phyloP scores from a whole-genome alignment of 23 tunicate species.

The Clavelina lepadiformis region DNA sequence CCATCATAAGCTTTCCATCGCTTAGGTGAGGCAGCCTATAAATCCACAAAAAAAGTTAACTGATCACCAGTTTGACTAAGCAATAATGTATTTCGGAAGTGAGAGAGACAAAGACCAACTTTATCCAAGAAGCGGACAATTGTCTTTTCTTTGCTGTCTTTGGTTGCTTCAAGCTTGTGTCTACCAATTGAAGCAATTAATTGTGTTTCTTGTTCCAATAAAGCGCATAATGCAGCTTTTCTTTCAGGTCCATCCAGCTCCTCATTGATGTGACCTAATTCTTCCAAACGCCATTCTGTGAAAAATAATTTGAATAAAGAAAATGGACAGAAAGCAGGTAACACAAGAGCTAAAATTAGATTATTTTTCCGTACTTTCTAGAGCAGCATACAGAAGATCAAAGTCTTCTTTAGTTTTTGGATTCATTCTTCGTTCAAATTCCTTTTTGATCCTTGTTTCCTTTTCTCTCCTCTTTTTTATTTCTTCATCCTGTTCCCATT shows the following conservation, averaged over 20 bases:
- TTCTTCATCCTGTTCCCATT: constrained; percentile 65
- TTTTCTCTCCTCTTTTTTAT: constrained; percentile 52
- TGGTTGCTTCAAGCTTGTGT: constrained; percentile 43
- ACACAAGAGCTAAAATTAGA: constrained; percentile 1
- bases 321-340: not conserved
- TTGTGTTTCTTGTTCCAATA: constrained; percentile 84
- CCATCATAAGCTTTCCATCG: constrained; percentile 98
- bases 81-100: not conserved
- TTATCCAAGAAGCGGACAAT: constrained; percentile 45
- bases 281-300: constrained; percentile 94
- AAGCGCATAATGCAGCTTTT: constrained; percentile 82
- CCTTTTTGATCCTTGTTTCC: constrained; percentile 56
- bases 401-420: constrained; percentile 87
- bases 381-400: constrained; percentile 77
- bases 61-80: too few species aligned
- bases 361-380: constrained; percentile 44
- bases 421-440: constrained; percentile 69
- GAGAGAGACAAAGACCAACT: constrained; percentile 10
- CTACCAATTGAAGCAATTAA: constrained; percentile 81
- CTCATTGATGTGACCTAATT: constrained; percentile 62
- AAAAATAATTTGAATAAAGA: too few species aligned
- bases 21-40: constrained; percentile 99
- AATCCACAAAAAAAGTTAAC: too few species aligned
- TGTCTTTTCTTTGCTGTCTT: constrained; percentile 39
- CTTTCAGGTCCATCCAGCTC: constrained; percentile 74